A percentile compares a stretch with the other conserved stretches of the same genome.
Evolutionary conservation across 2,797 vertebrate genomes (phyloP).

Genomic region (Numenius phaeopus): DNA sequence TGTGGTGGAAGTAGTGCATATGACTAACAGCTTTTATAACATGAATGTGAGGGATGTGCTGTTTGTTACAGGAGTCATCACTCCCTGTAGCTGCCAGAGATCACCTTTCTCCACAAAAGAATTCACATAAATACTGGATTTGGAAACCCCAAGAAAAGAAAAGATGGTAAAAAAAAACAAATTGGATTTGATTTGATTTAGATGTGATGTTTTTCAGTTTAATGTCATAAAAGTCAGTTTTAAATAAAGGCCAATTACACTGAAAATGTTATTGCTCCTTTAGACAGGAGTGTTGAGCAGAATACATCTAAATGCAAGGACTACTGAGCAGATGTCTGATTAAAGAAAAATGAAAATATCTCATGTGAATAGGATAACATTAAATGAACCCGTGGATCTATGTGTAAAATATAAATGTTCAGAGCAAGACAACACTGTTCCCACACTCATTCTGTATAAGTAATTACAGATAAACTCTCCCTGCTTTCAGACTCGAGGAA

Average conservation of each 20-base stretch:
- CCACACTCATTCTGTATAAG: not conserved
- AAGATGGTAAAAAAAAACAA: not conserved
- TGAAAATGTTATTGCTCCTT: not conserved
- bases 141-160: not conserved
- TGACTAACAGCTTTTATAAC: not conserved
- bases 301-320: not conserved
- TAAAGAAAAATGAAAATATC: not conserved
- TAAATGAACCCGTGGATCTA: not conserved
- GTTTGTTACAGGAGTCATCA: not conserved
- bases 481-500: not conserved
- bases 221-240: not conserved
- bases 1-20: not conserved
- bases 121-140: not conserved
- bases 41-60: not conserved
- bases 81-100: not conserved
- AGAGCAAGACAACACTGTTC: not conserved
- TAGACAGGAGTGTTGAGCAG: not conserved
- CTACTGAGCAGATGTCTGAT: not conserved
- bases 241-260: not conserved
- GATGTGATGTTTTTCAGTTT: not conserved
- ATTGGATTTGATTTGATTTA: not conserved
- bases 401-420: not conserved
- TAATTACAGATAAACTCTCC: not conserved
- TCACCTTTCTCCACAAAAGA: not conserved
- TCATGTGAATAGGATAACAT: not conserved